Base-by-base conservation (phyloP, 2,888 invertebrate species). In the Parnassius mnemosyne region DNA sequence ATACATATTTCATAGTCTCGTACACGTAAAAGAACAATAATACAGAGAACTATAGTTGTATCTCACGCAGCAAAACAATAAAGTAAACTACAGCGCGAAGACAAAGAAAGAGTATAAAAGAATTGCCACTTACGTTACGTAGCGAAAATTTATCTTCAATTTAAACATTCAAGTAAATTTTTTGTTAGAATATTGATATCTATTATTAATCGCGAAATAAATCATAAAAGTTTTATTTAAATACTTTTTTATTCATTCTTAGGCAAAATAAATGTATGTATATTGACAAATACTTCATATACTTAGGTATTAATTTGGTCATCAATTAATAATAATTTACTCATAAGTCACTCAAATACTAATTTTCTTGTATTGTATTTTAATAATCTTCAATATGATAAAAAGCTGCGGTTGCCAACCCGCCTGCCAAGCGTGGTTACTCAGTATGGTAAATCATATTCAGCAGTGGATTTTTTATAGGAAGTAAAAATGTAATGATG, bases 51-150 rank as follows among this genome's bases (percentile, higher is more conserved):
- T 53, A 62, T 57, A 57, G 61, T 62, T 62, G 61, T 62, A 57
- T 57, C 57, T 62, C 61, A 62, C 61, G 61, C 61, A 62, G 61
- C 57, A 62, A 62, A 62, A 62, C 61, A 62, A 57, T 61, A 61
- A 62, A 62, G 57, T 62, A 57, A 62, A 62, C 61, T 62, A 57
- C 57, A 49, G 53, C 53, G 50, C 57, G 43, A 53, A 62, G 57
- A 62, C 61, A 62, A 62, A 62, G 61, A 57, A 62, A 57, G 47
- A 10, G 57, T 49, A 56, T 60, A 51, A 62, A 62, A 57, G 57
- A 53, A 57, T 62, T 53, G 57, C 53, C 57, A 62, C 61, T 62
- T 62, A 57, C 53, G 53, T 62, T 62, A 57, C 57, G 53, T 57
- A 53, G 61, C 42, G n/a, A 57, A 62, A 47, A 62, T 43, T 49